These are phyloP conservation scores for Paradoxurus hermaphroditus DNA, from an alignment of 2,113 vertebrate species.

Conservation along the genomic window DNA sequence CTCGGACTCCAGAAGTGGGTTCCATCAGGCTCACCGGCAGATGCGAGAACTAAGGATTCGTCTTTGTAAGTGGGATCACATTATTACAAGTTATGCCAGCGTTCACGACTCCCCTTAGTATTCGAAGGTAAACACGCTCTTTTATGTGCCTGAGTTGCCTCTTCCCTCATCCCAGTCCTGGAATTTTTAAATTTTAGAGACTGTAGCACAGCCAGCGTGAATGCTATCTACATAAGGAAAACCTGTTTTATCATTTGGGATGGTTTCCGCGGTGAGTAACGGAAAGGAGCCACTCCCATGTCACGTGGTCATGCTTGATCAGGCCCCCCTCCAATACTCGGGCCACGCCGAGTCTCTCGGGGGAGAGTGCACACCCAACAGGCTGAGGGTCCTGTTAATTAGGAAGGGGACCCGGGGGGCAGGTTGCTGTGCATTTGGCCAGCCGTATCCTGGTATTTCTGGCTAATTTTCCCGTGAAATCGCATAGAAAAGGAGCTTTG, in stretches of 20 bases:
- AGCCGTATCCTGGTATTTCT: neutral
- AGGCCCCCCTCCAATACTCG: neutral
- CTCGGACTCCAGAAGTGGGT: neutral
- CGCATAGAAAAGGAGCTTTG: neutral
- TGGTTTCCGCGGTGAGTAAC: neutral
- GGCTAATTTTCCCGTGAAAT: neutral
- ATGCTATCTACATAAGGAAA: neutral
- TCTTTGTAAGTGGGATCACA: constrained; percentile 18
- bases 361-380: neutral
- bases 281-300: neutral
- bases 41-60: neutral
- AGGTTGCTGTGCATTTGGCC: neutral
- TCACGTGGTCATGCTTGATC: neutral
- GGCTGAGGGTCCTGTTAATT: neutral
- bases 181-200: neutral
- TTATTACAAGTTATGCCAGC: neutral
- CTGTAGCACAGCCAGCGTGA: neutral
- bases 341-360: neutral
- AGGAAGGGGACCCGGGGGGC: neutral
- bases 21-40: neutral
- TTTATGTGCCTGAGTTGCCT: neutral
- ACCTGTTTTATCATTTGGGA: neutral
- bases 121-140: neutral
- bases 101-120: neutral
- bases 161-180: neutral